phyloP scores from a whole-genome alignment of 2,888 invertebrate genomes.

The Brassicogethes aeneus region DNA sequence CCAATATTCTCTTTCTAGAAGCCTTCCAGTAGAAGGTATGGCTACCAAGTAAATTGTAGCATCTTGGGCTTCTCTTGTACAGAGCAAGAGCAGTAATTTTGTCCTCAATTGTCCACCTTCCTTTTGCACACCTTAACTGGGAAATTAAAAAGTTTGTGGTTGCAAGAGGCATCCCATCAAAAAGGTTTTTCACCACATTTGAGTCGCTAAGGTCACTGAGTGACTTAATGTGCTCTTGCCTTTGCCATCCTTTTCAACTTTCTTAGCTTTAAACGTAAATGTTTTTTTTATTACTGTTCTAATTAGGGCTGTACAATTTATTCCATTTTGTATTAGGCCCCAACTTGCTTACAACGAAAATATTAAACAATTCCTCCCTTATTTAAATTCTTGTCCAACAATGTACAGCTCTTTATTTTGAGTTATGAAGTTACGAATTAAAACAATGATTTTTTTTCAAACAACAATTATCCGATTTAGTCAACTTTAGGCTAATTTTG shows the following conservation, averaged over 20 bases:
- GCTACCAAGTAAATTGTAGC: conserved; percentile 9
- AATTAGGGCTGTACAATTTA: too few species aligned
- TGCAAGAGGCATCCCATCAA: conserved; percentile 5
- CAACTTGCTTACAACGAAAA: too few species aligned
- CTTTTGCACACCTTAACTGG: conserved; percentile 8
- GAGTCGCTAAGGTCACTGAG: conserved; percentile 7
- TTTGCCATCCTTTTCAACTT: conserved; percentile 10
- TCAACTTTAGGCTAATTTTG: too few species aligned
- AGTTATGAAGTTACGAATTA: too few species aligned
- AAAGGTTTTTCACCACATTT: conserved; percentile 7
- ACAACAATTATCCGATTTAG: too few species aligned
- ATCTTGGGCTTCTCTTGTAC: conserved; percentile 10
- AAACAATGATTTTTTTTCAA: too few species aligned
- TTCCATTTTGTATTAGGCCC: too few species aligned
- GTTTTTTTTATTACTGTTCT: too few species aligned
- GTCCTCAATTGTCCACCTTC: conserved; percentile 10
- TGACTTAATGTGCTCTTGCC: conserved; percentile 4
- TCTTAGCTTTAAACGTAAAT: too few species aligned
- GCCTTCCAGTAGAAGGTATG: conserved; percentile 9
- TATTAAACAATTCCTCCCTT: too few species aligned
- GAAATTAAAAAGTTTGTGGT: conserved; percentile 13
- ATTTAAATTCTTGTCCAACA: too few species aligned
- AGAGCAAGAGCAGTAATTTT: conserved; percentile 10
- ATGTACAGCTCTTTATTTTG: too few species aligned
- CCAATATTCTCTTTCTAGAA: conserved; percentile 3